These are phyloP conservation scores for Megaceryle torquata DNA, from an alignment of 2,113 vertebrate species.

Conservation along the genomic window DNA sequence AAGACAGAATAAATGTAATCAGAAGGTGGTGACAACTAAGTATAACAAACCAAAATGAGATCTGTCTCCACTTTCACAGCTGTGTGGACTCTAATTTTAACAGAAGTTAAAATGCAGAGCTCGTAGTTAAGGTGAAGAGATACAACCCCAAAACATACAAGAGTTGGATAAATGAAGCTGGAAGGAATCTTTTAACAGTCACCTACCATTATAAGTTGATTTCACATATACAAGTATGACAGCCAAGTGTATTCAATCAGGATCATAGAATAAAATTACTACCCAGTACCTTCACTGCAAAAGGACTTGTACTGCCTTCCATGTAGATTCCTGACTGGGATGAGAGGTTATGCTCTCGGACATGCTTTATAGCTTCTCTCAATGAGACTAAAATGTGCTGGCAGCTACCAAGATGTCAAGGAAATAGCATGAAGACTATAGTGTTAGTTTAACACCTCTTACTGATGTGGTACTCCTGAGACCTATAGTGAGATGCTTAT, in stretches of 20 bases:
- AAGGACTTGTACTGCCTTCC: background rate
- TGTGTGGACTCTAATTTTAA: background rate
- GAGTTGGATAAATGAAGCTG: background rate
- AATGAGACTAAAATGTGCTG: background rate
- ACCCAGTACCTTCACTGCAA: background rate
- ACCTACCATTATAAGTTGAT: background rate
- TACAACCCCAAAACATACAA: background rate
- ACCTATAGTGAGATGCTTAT: background rate
- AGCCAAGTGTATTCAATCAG: background rate
- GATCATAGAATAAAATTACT: background rate
- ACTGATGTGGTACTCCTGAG: background rate
- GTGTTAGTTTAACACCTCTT: background rate
- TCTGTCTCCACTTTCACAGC: background rate
- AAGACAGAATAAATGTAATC: background rate
- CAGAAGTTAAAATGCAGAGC: background rate
- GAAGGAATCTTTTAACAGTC: background rate
- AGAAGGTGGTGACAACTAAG: background rate
- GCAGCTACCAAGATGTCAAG: background rate
- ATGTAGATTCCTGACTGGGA: background rate
- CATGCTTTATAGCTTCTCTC: background rate
- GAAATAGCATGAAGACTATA: background rate
- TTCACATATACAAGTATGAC: background rate
- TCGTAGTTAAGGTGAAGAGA: background rate
- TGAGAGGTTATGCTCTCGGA: background rate
- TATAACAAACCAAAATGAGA: background rate